Base-by-base conservation (phyloP, 1,140 invertebrate species). In the Drosophila cardini region DNA sequence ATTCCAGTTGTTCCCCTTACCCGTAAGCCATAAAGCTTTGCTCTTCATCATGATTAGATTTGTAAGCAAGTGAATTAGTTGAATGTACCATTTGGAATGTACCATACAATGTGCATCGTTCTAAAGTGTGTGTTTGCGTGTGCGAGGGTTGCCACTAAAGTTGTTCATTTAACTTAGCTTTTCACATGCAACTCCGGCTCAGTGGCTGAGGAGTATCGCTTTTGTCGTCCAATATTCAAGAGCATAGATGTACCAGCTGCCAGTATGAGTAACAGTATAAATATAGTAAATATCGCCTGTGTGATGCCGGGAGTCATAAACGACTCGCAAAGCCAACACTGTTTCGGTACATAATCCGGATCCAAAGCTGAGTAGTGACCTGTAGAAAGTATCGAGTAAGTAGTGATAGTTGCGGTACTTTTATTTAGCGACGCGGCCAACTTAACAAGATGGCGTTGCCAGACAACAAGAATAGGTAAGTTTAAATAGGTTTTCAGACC, bases 41-140 rank as follows among this genome's bases (percentile, higher is more conserved):
- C 30, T n/a, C 43, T 8, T n/a, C 45, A 50, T 53, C 15, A 72
- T 80, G 83, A 87, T 83, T 87, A 83, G 80, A 89, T 83, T 87
- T 80, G 79, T 72, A 74, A 11, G 56, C 42, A 38, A 78, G 68
- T 78, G 76, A 87, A 75, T 87, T 85, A 87, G 78, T 72, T 72
- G 77, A 34, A 43, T 46, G 13, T 77, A 21, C 10, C 34, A 36
- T 70, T 16, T 64, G 48, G 16, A 57, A 16, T 16, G 36, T 10
- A 7, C 15, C 5, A 36, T 10, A 10, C n/a, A 3, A 4, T 26
- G 21, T 26, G 21, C 21, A 26, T 26, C 21, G 21, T 26, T 26
- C 21, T 4, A 26, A 26, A 26, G 21, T 26, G 21, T 26, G 21
- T 26, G 21, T 26, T 1, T 30, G 10, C 11, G 46, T 11, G 10